Evolutionary conservation across 2,113 vertebrate species (phyloP), one percentile per base, ranked within the genome.

Genomic region (Dromas ardeola): DNA sequence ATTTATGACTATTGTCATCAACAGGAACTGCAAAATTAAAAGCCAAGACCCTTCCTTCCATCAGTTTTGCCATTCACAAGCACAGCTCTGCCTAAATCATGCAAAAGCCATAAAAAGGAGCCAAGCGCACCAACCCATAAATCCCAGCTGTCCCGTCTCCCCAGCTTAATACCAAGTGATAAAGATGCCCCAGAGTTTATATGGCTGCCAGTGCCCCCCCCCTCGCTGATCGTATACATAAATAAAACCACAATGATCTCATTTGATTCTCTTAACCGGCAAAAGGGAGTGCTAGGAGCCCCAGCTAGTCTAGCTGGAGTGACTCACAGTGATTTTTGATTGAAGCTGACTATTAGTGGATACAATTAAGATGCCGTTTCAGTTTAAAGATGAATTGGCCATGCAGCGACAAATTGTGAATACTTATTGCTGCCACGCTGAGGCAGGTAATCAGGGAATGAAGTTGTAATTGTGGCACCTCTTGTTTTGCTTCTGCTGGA

Each of bases 321-420:
- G 66, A 95, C 94, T 96, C 94, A 49, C 47, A 83, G 94, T 97
- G 94, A 98, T 95, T 97, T 98, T 94, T 95, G 96, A 97, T 97
- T 98, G 96, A 98, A 97, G 97, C 92, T 96, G 96, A 95, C 98
- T 96, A 97, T 97, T 98, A 98, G 95, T 79, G 88, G 96, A 97
- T 97, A 97, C 97, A 98, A 98, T 99, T 99, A 99, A 98, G 98
- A 97, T 95, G 96, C 97, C 13, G 71, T 94, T 98, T 98, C 98
- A 94, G 93, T 97, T 98, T 97, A 97, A 97, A 97, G 97, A 98
- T 97, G 98, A 98, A 98, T 97, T 96, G 97, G 88, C 97, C 93
- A 62, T 73, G 97, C 97, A 98, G 97, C 26, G 32, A 97, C 97
- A 98, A 98, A 98, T 93, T 98, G 97, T 90, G 91, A 90, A 95